Base-by-base conservation (phyloP, 2,797 vertebrate genomes). In the Pangasius macronema region DNA sequence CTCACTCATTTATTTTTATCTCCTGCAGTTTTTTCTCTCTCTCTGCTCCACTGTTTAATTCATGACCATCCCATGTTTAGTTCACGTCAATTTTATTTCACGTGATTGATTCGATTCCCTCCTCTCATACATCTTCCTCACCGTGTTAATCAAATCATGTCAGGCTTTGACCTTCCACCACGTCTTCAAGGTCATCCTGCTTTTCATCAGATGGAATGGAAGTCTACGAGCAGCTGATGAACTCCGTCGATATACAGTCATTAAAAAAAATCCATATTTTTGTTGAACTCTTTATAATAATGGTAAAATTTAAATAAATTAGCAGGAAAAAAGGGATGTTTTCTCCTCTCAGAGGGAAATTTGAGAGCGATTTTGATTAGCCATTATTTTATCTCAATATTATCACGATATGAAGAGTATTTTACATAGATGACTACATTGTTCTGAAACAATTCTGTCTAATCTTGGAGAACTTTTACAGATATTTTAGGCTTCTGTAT, bases 151-250 rank as follows among this genome's bases (percentile, higher is more conserved):
- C 39, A 75, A 49, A 75, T 53, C 85, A 49, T 24, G 5, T 80
- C 75, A 85, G 53, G 39, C 18, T 33, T 68, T 83, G 59, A 88
- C 85, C 83, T 88, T 87, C 84, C 24, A 46, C 70, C 30, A 2
- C 36, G 18, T 76, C 73, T 55, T 85, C 89, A 85, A 88, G 85
- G 85, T 87, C 85, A 63, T 22, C 13, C 65, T 59, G 33, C 57
- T 57, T n/a, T 22, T 14, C 18, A 8, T 24, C 76, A 11, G 30
- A 57, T 57, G 42, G 27, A 75, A 75, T 16, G 46, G 5, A n/a
- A 14, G 11, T 75, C 42, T 75, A 49, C n/a, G 49, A 30, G 49
- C 49, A 30, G 51, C 46, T 76, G 27, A 14, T 51, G 27, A 53
- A 20, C 16, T 20, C n/a, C 7, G 3, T 10, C 13, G 30, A 51